Conservation (phyloP, 2,797 vertebrate genomes). For the Streptopelia turtur region DNA sequence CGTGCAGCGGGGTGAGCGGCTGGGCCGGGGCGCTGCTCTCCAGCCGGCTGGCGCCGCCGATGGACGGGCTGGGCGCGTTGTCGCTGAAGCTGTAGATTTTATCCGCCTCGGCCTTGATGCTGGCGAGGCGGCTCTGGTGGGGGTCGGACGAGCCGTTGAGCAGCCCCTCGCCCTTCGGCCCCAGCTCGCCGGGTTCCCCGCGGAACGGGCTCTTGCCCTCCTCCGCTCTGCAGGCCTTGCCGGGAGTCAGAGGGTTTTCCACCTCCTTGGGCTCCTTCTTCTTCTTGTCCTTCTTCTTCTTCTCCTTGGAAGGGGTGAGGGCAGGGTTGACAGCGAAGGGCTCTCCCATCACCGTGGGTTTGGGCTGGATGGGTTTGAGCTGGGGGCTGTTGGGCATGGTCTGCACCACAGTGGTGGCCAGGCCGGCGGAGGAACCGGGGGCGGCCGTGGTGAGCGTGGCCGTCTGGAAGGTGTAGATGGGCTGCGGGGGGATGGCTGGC, state of each 20-base stretch:
- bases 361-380: slow-evolving; percentile 92
- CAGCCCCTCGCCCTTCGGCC: slow-evolving; percentile 86
- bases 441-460: slow-evolving; percentile 88
- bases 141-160: slow-evolving; percentile 92
- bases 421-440: slow-evolving; percentile 84
- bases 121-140: slow-evolving; percentile 96
- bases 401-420: slow-evolving; percentile 88
- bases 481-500: slow-evolving; percentile 87
- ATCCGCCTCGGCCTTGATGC: slow-evolving; percentile 98
- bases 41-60: slow-evolving; percentile 91
- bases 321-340: slow-evolving; percentile 85
- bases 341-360: slow-evolving; percentile 89
- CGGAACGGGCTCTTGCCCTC: slow-evolving; percentile 91
- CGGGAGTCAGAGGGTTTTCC: slow-evolving; percentile 87
- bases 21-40: slow-evolving; percentile 87
- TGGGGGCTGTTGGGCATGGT: slow-evolving; percentile 93
- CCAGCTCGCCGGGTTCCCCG: slow-evolving; percentile 83
- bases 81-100: slow-evolving; percentile 99
- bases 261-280: slow-evolving; percentile 90
- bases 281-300: slow-evolving; percentile 98
- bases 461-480: slow-evolving; percentile 87
- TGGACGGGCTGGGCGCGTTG: slow-evolving; percentile 97
- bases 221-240: slow-evolving; percentile 88
- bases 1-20: slow-evolving; percentile 90
- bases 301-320: slow-evolving; percentile 90